Evolutionary conservation across 2,797 vertebrate species (phyloP).

Genomic region (Chloroceryle inda): DNA sequence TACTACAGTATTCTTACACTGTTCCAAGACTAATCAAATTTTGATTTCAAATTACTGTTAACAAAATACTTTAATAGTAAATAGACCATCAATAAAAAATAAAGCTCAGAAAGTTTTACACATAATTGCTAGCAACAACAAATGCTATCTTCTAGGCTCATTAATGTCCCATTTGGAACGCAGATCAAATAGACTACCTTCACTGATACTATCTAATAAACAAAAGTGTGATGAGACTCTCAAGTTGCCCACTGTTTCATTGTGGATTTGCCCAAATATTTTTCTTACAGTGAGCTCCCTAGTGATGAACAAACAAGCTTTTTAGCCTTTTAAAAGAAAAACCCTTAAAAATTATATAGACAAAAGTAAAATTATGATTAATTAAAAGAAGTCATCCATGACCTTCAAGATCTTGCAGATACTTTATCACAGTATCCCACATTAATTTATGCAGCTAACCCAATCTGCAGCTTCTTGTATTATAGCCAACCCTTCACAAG

Average conservation of each 20-base stretch:
- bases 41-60: background rate
- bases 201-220: background rate
- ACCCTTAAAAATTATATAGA: accelerated
- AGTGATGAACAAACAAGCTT: background rate
- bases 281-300: background rate
- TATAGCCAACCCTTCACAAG: background rate
- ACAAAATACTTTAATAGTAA: background rate
- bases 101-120: background rate
- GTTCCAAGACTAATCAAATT: background rate
- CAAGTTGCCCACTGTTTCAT: background rate
- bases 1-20: background rate
- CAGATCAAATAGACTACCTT: background rate
- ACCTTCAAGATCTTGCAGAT: background rate
- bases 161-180: background rate
- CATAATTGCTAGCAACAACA: background rate
- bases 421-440: background rate
- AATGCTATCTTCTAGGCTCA: background rate
- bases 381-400: background rate
- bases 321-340: background rate
- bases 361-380: background rate
- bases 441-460: background rate
- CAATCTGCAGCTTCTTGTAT: background rate
- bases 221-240: background rate
- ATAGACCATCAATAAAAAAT: background rate
- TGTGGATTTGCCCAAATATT: background rate